Evolutionary conservation across 2,888 invertebrate species (phyloP).

Genomic region (Drosophila formosana): DNA sequence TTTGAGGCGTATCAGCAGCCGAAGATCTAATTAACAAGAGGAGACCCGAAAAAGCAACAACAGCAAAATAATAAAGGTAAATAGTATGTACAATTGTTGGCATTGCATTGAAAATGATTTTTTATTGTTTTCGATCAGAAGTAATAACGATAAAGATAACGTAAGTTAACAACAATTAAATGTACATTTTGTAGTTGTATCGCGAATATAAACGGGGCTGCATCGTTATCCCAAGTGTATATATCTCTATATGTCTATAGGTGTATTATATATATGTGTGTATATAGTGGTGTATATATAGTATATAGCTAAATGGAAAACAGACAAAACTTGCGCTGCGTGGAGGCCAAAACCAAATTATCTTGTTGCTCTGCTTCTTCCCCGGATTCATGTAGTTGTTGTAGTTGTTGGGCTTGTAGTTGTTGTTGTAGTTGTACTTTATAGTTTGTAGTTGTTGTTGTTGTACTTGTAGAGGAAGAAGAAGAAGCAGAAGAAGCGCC

Average conservation of each 20-base stretch:
- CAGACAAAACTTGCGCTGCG: conserved; percentile 53
- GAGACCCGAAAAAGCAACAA: conserved; percentile 17
- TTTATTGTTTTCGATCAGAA: conserved; percentile 74
- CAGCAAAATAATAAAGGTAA: conserved; percentile 11
- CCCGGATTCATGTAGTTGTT: not conserved
- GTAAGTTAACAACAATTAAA: conserved; percentile 78
- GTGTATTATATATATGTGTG: conserved; percentile 24
- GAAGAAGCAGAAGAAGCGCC: conserved; percentile 2
- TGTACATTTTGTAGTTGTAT: conserved; percentile 59
- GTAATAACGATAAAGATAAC: conserved; percentile 72
- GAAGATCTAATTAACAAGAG: conserved; percentile 57
- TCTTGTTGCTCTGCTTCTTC: conserved; percentile 8
- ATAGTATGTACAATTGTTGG: conserved; percentile 16
- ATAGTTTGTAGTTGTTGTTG: conserved; percentile 3
- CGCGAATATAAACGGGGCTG: conserved; percentile 37
- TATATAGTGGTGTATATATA: conserved; percentile 12
- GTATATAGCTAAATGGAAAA: conserved; percentile 44
- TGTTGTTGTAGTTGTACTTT: not conserved
- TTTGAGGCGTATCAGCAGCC: conserved; percentile 27
- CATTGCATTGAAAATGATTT: conserved; percentile 76
- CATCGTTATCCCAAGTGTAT: conserved; percentile 19
- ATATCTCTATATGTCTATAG: conserved; percentile 23
- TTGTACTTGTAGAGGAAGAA: conserved; percentile 30
- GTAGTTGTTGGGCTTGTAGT: not conserved
- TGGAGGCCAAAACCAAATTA: conserved; percentile 61